These are phyloP conservation scores for Megathymus violae DNA, from an alignment of 1,140 invertebrate species.

Conservation along the genomic window DNA sequence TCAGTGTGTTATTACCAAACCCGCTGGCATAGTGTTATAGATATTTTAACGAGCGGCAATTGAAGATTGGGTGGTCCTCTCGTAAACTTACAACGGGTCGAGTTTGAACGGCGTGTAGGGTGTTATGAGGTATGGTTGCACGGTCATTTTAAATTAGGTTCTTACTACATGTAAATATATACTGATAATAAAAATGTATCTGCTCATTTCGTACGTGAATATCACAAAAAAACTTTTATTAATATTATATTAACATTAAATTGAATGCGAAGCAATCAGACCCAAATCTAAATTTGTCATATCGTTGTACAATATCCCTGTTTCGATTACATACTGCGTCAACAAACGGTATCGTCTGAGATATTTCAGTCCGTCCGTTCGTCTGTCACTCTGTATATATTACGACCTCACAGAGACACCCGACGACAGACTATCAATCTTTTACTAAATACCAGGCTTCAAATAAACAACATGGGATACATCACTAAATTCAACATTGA, in stretches of 20 bases:
- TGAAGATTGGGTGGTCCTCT: slow-evolving; percentile 59
- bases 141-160: too few relatives aligned
- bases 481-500: not conserved
- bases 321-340: too few relatives aligned
- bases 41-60: slow-evolving; percentile 58
- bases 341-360: slow-evolving; percentile 72
- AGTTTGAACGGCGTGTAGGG: slow-evolving; percentile 24
- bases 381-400: slow-evolving; percentile 66
- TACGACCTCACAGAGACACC: slow-evolving; percentile 73
- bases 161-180: too few relatives aligned
- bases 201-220: too few relatives aligned
- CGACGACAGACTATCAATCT: slow-evolving; percentile 79
- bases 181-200: too few relatives aligned
- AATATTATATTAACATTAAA: too few relatives aligned
- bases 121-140: slow-evolving; percentile 33
- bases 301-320: too few relatives aligned
- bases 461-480: slow-evolving; percentile 33
- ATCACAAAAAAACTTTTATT: too few relatives aligned
- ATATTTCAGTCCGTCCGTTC: slow-evolving; percentile 70
- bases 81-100: slow-evolving; percentile 45
- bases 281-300: slow-evolving; percentile 63
- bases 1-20: slow-evolving; percentile 45
- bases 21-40: slow-evolving; percentile 46
- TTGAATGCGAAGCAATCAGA: too few relatives aligned
- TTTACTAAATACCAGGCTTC: slow-evolving; percentile 74